Conservation (phyloP, 2,888 invertebrate species). For the Apamea crenata region DNA sequence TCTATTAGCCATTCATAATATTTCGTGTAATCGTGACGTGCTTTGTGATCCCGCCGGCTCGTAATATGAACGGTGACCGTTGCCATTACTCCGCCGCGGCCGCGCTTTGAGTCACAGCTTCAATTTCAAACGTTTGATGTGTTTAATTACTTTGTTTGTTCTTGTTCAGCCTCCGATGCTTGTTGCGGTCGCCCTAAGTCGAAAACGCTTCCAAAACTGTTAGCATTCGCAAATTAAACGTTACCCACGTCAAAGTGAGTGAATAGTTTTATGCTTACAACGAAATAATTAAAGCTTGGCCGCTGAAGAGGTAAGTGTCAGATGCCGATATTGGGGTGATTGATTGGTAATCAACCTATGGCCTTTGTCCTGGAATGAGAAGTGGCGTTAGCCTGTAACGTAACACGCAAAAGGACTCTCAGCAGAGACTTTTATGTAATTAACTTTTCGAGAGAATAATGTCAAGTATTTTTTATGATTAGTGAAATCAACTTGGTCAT, state of each 20-base stretch:
- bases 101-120: slow-evolving; percentile 84
- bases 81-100: slow-evolving; percentile 63
- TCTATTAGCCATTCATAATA: slow-evolving; percentile 54
- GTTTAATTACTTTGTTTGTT: slow-evolving; percentile 91
- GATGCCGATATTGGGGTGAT: slow-evolving; percentile 68
- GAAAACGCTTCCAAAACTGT: slow-evolving; percentile 87
- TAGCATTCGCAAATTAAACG: slow-evolving; percentile 88
- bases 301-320: slow-evolving; percentile 68
- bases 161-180: slow-evolving; percentile 85
- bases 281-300: slow-evolving; percentile 83
- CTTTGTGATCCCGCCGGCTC: slow-evolving; percentile 47
- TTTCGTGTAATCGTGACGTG: slow-evolving; percentile 50
- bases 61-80: slow-evolving; percentile 57
- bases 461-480: background rate
- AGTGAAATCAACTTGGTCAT: background rate
- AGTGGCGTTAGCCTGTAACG: slow-evolving; percentile 4
- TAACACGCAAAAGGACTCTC: slow-evolving; percentile 13
- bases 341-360: slow-evolving; percentile 58
- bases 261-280: slow-evolving; percentile 86
- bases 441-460: slow-evolving; percentile 2
- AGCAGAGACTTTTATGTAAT: background rate
- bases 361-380: slow-evolving; percentile 45
- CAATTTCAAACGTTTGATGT: slow-evolving; percentile 89
- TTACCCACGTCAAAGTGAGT: slow-evolving; percentile 88
- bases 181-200: slow-evolving; percentile 87